phyloP scores from a whole-genome alignment of 2,113 vertebrate species.

The Equus quagga region DNA sequence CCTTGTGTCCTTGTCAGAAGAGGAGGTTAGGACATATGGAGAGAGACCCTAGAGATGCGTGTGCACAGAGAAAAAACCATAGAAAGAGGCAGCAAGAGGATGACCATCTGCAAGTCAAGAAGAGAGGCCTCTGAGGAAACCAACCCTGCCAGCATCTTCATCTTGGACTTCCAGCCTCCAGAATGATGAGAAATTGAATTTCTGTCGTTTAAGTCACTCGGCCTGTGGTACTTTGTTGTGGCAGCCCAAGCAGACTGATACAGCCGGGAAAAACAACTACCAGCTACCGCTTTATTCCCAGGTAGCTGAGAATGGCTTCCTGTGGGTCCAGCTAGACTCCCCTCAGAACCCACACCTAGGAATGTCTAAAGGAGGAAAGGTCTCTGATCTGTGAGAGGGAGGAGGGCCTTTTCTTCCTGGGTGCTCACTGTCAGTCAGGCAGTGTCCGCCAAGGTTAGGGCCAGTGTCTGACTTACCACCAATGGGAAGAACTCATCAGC shows the following conservation, averaged over 20 bases:
- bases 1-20: background rate
- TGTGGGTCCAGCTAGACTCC: background rate
- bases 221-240: background rate
- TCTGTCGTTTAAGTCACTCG: too few species aligned
- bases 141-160: background rate
- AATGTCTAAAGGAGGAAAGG: background rate
- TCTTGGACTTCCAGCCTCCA: background rate
- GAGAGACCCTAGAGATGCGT: background rate
- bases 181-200: too few species aligned
- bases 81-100: background rate
- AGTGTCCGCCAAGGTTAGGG: background rate
- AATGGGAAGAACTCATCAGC: background rate
- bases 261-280: background rate
- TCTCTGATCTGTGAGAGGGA: background rate
- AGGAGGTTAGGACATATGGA: background rate
- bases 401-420: background rate
- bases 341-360: background rate
- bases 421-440: rapidly evolving
- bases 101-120: background rate
- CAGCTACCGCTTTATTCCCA: background rate
- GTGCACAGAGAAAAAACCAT: background rate
- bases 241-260: background rate
- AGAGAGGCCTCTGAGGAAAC: background rate
- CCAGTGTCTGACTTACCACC: background rate
- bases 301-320: background rate